Evolutionary conservation across 1,140 invertebrate species (phyloP), one percentile per base, ranked within the genome.

Genomic region (Drosophila varians): DNA sequence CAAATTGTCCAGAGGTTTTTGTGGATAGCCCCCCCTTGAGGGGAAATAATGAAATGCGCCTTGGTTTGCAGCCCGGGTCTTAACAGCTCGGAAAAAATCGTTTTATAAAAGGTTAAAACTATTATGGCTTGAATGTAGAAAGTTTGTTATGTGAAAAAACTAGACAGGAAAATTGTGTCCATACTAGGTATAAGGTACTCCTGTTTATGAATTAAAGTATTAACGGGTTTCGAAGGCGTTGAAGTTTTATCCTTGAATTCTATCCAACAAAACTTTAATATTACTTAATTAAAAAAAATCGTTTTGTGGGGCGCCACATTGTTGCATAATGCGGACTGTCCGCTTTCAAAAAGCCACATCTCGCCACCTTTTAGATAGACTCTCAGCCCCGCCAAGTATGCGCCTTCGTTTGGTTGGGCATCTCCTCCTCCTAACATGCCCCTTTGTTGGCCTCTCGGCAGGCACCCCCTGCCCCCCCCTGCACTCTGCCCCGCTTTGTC

Each of bases 391-490:
- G 38, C 8, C 34, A 21, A 66, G 62, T 66, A 51, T 62, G 19
- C 8, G 43, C 28, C 36, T 48, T 21, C 40, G 57, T 48, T 12
- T 43, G 45, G 18, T 57, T 62, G 61, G 48, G 45, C 46, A 28
- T 23, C 48, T 43, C n/a, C 46, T 52, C 7, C 51, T 65, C 4
- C n/a, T n/a, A n/a, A n/a, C 7, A 34, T 65, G 62, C 62, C 70
- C 73, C 75, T 75, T 80, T 78, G 76, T 78, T 80, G 65, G 52
- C 71, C 65, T 70, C 65, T 70, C 69, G 43, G 58, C 68, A 49
- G 18, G 14, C 26, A 12, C 14, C 21, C 40, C 43, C 14, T 40
- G 6, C 2, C 23, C 18, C 4, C 26, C 28, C 34, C 31, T 8
- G 25, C 21, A 36, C 7, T 21, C 49, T 7, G 21, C 36, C 36